Percentiles rank a stretch among this genome's conserved stretches.
These are phyloP conservation scores for Dascyllus trimaculatus DNA, from an alignment of 2,113 vertebrate species.

Conservation along the genomic window DNA sequence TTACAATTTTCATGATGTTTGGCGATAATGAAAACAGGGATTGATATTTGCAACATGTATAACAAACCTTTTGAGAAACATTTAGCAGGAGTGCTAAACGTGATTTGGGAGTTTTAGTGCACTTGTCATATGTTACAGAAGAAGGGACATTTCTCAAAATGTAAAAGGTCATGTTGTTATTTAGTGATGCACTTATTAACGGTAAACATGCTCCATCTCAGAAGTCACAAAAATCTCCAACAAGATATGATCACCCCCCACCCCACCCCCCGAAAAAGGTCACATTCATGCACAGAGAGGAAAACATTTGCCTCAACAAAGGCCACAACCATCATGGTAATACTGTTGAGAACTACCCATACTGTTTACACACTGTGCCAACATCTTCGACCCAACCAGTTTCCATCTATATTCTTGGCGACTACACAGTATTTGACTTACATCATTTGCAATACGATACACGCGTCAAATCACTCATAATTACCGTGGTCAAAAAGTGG, in stretches of 20 bases:
- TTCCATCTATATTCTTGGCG: neutral
- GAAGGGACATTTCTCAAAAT: constrained; percentile 8
- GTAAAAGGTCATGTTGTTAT: neutral
- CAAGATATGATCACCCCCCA: neutral
- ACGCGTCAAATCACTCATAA: constrained; percentile 32
- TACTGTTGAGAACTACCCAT: constrained; percentile 18
- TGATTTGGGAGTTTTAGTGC: constrained; percentile 13
- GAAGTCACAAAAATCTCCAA: constrained; percentile 21
- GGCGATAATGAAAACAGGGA: constrained; percentile 14
- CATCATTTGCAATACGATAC: constrained; percentile 31
- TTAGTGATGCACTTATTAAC: constrained; percentile 13
- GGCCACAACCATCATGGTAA: constrained; percentile 31
- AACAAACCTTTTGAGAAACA: neutral
- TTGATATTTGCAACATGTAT: constrained; percentile 3
- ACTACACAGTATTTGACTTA: constrained; percentile 11
- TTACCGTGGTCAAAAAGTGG: constrained; percentile 10
- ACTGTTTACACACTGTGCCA: constrained; percentile 1
- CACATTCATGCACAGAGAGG: constrained; percentile 21
- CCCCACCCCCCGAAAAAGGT: constrained; percentile 15
- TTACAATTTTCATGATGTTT: constrained; percentile 52
- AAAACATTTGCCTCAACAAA: constrained; percentile 35
- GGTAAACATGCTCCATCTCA: constrained; percentile 29
- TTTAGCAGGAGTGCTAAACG: neutral
- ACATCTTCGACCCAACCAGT: neutral
- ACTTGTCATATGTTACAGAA: neutral